These are phyloP conservation scores for Chrosomus eos DNA, from an alignment of 2,797 vertebrate genomes.

Conservation along the genomic window DNA sequence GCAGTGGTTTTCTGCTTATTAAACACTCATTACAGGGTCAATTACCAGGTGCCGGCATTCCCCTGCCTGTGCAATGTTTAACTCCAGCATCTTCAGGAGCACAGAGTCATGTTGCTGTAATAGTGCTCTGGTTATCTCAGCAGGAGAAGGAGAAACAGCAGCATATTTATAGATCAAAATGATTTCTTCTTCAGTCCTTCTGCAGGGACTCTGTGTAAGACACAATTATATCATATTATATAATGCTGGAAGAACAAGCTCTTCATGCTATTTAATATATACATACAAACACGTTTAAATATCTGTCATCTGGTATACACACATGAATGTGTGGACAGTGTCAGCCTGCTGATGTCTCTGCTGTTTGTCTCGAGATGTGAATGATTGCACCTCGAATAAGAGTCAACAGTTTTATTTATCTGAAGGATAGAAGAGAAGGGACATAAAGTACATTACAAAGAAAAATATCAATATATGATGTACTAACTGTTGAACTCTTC, in stretches of 20 bases:
- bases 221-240: neutral
- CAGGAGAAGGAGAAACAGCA: neutral
- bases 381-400: neutral
- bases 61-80: neutral
- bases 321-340: neutral
- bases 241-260: neutral
- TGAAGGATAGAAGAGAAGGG: neutral
- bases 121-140: neutral
- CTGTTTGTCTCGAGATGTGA: neutral
- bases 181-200: neutral
- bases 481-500: neutral
- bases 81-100: neutral
- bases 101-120: neutral
- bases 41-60: constrained; percentile 11
- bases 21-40: neutral
- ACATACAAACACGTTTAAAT: neutral
- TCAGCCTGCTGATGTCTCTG: neutral
- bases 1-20: neutral
- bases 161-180: neutral
- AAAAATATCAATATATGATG: neutral
- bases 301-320: fast-evolving
- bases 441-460: constrained; percentile 17
- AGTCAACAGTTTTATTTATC: neutral
- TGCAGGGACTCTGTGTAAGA: neutral
- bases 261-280: neutral